Conservation (phyloP, 2,113 vertebrate genomes). For the Dendrocopos noguchii region DNA sequence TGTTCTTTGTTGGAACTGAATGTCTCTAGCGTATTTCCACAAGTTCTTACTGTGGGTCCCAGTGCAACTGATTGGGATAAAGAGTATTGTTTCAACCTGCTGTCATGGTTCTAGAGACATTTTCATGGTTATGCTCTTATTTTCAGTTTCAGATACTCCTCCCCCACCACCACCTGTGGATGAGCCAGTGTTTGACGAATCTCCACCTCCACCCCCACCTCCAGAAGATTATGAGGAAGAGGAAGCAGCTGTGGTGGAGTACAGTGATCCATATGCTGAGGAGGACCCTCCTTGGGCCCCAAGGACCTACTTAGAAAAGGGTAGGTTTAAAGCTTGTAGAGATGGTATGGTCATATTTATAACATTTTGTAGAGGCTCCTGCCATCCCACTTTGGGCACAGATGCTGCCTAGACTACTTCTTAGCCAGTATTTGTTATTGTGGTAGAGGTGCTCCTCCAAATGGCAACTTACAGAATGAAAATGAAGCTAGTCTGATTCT, state of each 20-base stretch:
- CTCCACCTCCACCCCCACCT: conserved; percentile 89
- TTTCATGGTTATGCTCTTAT: neutral
- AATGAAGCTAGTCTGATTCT: neutral
- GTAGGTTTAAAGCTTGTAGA: conserved; percentile 63
- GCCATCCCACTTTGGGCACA: neutral
- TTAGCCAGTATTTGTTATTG: neutral
- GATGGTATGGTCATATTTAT: neutral
- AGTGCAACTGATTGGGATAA: neutral
- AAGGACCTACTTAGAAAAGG: conserved; percentile 91
- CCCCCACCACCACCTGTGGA: conserved; percentile 89
- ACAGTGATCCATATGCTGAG: conserved; percentile 97
- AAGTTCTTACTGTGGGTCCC: neutral
- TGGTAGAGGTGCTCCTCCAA: neutral
- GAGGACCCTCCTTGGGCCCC: conserved; percentile 99
- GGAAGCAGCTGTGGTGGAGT: conserved; percentile 97
- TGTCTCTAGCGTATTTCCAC: neutral
- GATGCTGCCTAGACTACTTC: neutral
- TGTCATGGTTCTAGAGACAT: neutral
- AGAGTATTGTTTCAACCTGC: neutral
- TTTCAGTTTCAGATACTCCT: conserved; percentile 90
- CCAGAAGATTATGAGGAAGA: conserved; percentile 97
- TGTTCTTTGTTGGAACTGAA: neutral
- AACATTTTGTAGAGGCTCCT: neutral
- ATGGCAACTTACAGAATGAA: neutral
- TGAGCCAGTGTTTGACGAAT: conserved; percentile 88